Base-by-base conservation (phyloP, 2,797 vertebrate species). In the Rhinogobio ventralis region DNA sequence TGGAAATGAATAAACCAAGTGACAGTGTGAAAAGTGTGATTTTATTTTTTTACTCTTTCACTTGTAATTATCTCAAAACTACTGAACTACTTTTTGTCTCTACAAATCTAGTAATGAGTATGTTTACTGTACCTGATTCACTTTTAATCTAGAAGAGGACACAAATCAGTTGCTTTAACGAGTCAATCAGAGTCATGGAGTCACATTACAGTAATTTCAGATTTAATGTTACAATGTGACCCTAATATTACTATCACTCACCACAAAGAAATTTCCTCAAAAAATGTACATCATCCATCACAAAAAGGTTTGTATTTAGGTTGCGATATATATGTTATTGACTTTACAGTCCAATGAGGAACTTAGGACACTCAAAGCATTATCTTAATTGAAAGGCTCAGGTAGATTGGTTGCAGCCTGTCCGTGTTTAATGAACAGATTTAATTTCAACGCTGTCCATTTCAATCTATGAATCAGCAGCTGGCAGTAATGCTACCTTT, bases 351-450 rank as follows among this genome's bases (percentile, higher is more conserved):
- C 87, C 67, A 89, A 84, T 86, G 81, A 72, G 55, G 85, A 85
- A 87, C 79, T 84, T 79, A 86, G 87, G 87, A 87, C 86, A 84
- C 88, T 86, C 86, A 87, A 88, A 81, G 85, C 86, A 84, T 90
- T 91, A 89, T 89, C 87, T 87, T 89, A 91, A 91, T 88, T 87
- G 88, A 86, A 85, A 86, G 87, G 80, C 85, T 88, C 76, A 86
- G 84, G 77, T 88, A 86, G 87, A 81, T 83, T 82, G 75, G 84
- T 83, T 79, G 78, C 85, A 86, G 82, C 86, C 86, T 88, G 84
- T 81, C 83, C 75, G 57, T 82, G 78, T 89, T 89, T 89, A 90
- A 90, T 90, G 87, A 90, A 89, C 86, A 84, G 83, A 87, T 88
- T 85, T 88, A 45, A 85, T 80, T 85, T 85, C 85, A 78, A 60